These are phyloP conservation scores for Gryllus bimaculatus DNA, from an alignment of 1,140 invertebrate genomes.

Conservation along the genomic window DNA sequence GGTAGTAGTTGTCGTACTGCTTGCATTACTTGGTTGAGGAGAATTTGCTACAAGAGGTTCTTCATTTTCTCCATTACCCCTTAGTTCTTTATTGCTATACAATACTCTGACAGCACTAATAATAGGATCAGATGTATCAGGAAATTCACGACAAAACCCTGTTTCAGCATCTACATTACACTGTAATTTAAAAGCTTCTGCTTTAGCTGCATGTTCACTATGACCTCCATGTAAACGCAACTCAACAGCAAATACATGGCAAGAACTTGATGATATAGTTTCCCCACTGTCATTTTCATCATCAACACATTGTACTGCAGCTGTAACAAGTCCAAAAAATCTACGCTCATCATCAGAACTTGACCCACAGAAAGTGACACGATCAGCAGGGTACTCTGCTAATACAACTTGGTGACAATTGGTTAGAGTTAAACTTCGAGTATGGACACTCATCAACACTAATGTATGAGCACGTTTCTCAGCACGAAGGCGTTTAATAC, in stretches of 20 bases:
- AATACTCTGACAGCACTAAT: slow-evolving; percentile 50
- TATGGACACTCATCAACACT: slow-evolving; percentile 74
- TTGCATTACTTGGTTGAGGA: slow-evolving; percentile 70
- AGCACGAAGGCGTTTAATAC: slow-evolving; percentile 77
- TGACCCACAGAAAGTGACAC: slow-evolving; percentile 81
- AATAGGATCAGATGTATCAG: slow-evolving; percentile 76
- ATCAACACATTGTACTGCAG: slow-evolving; percentile 42
- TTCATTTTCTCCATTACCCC: slow-evolving; percentile 29
- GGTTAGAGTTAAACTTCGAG: slow-evolving; percentile 65
- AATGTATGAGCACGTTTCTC: slow-evolving; percentile 82
- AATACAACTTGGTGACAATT: slow-evolving; percentile 42
- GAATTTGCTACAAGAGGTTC: slow-evolving; percentile 49
- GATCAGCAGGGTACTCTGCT: slow-evolving; percentile 74
- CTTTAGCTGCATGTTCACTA: slow-evolving; percentile 61
- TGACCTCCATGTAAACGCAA: slow-evolving; percentile 69
- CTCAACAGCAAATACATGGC: slow-evolving; percentile 91
- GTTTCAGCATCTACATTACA: slow-evolving; percentile 60
- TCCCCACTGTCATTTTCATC: slow-evolving; percentile 34
- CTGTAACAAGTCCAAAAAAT: slow-evolving; percentile 87
- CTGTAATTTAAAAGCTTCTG: slow-evolving; percentile 64
- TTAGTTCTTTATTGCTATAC: slow-evolving; percentile 31
- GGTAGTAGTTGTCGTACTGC: slow-evolving; percentile 66
- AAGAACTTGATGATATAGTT: slow-evolving; percentile 68
- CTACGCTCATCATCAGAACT: slow-evolving; percentile 81
- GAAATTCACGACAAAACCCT: slow-evolving; percentile 77